Evolutionary conservation across 2,113 vertebrate species (phyloP).

Genomic region (Taxidea taxus): DNA sequence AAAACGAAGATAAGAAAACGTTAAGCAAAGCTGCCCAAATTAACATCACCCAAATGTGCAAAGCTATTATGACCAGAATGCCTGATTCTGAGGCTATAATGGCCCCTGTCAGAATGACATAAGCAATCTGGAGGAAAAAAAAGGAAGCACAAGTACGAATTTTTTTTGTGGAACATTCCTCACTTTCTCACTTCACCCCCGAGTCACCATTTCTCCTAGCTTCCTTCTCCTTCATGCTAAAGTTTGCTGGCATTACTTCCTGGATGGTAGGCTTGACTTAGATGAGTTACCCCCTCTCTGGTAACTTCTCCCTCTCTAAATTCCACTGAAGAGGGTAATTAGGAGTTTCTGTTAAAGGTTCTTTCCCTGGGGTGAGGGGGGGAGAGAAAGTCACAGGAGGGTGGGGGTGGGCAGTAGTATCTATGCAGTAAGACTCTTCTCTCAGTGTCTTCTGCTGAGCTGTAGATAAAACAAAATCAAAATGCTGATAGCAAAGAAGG

Average conservation of each 20-base stretch:
- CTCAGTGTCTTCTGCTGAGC: neutral
- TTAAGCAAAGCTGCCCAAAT: neutral
- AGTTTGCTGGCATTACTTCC: neutral
- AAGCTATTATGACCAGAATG: neutral
- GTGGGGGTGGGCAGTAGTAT: neutral
- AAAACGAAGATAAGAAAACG: neutral
- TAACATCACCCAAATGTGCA: neutral
- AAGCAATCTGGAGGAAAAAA: neutral
- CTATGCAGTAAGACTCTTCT: neutral
- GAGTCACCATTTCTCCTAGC: neutral
- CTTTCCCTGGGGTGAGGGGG: neutral
- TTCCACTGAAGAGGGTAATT: neutral
- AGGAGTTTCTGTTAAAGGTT: neutral
- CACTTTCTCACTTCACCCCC: neutral
- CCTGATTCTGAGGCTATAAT: neutral
- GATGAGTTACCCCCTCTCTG: neutral
- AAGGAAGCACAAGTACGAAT: neutral
- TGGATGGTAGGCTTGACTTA: neutral
- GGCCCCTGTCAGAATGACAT: neutral
- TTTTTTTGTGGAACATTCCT: neutral
- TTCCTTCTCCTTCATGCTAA: neutral
- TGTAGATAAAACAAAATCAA: conserved; percentile 6
- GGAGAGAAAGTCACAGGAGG: neutral
- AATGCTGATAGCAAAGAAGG: neutral
- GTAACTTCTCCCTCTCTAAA: neutral